Evolutionary conservation across 2,888 invertebrate genomes (phyloP), one percentile per base, ranked within the genome.

Genomic region (Alsophila aescularia): DNA sequence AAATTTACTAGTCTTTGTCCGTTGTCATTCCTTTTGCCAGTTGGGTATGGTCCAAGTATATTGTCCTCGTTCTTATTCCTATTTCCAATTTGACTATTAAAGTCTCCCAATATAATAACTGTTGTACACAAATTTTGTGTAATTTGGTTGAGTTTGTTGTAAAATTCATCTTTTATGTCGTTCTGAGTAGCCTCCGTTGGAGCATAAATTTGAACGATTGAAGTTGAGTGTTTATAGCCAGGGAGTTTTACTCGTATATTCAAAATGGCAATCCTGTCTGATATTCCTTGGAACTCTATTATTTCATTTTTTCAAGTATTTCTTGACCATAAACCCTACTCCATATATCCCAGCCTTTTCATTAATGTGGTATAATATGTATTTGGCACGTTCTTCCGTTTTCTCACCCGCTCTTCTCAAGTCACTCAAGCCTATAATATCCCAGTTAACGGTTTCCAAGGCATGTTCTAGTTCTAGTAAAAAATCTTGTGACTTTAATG

Each of bases 91-190:
- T 58, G 48, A 24, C 39, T 37, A 43, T 64, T 62, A 44, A 55
- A 60, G 48, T 58, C 60, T 32, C 63, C 62, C 55, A 62, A 60
- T 13, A 65, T 34, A 16, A 66, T 60, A 7, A 61, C 24, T 6
- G 44, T 45, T 5, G 14, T 45, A 35, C 2, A 24, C 16, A 45
- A 10, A 4, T 39, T 53, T 24, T n/a, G n/a, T 40, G 49, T 49
- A 10, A 14, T 43, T n/a, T 39, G 3, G 5, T 24, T 54, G 2
- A 55, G 40, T 9, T 43, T 39, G 0, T 49, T 7, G 15, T 50
- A 55, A 16, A 55, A 49, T 3, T 27, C 10, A 16, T 51, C 16
- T 56, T 54, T 54, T 9, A 21, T 43, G 9, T 43, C 49, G 29
- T 49, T 10, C 1, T 52, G 14, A 8, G 51, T 29, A 7, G 27